Conservation (phyloP, 2,797 vertebrate genomes). For the Pampus argenteus region DNA sequence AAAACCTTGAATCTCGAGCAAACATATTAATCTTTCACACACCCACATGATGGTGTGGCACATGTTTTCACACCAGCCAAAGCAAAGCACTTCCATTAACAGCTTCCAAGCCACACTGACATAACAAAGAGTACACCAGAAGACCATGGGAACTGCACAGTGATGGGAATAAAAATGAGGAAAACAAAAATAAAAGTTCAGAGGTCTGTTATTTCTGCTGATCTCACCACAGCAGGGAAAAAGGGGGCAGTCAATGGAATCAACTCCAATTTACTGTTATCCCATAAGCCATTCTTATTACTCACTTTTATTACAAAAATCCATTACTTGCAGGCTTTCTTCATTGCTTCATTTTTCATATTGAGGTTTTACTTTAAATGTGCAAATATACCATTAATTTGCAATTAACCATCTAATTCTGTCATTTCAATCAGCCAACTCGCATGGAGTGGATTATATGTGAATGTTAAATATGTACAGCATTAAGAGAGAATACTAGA, state of each 20-base stretch:
- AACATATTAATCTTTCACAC: slow-evolving; percentile 67
- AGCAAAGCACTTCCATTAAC: slow-evolving; percentile 42
- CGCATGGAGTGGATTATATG: neutral
- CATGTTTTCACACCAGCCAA: slow-evolving; percentile 57
- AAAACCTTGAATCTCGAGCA: slow-evolving; percentile 35
- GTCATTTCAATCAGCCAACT: neutral
- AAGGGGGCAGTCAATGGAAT: slow-evolving; percentile 11
- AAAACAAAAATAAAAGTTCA: slow-evolving; percentile 39
- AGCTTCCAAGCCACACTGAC: slow-evolving; percentile 44
- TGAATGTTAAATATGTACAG: neutral
- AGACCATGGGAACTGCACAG: slow-evolving; percentile 15
- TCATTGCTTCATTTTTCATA: neutral
- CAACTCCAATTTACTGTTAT: neutral
- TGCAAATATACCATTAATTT: neutral
- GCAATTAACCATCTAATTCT: neutral
- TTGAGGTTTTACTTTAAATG: neutral
- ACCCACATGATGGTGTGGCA: slow-evolving; percentile 51
- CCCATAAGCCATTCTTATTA: neutral
- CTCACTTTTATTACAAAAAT: neutral
- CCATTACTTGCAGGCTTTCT: neutral
- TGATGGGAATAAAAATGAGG: slow-evolving; percentile 44
- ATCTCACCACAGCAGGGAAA: slow-evolving; percentile 28
- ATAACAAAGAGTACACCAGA: slow-evolving; percentile 43
- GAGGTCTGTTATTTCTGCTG: slow-evolving; percentile 38
- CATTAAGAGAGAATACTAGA: neutral